These are phyloP conservation scores for Echinarachnius parma DNA, from an alignment of 53 echinoderm and acorn worm species.

Conservation along the genomic window DNA sequence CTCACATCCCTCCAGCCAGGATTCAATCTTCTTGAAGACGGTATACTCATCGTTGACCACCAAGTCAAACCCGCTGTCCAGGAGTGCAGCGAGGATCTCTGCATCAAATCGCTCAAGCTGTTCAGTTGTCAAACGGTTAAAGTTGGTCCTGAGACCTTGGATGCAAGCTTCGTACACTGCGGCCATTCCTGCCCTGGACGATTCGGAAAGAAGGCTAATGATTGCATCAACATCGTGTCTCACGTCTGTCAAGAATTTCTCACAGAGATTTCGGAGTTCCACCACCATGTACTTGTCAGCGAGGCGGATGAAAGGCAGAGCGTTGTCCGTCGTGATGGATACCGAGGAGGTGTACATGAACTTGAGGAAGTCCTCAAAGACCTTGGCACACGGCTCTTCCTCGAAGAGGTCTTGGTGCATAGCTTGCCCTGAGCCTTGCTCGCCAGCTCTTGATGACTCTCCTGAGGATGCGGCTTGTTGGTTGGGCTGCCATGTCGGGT, in stretches of 20 bases:
- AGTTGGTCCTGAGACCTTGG: slow-evolving; percentile 1
- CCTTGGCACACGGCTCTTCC: slow-evolving; percentile 37
- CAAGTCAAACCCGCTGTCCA: slow-evolving; percentile 22
- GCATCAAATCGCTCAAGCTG: slow-evolving; percentile 6
- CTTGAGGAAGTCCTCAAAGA: slow-evolving; percentile 65
- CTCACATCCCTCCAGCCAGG: slow-evolving; percentile 22
- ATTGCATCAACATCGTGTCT: slow-evolving; percentile 7
- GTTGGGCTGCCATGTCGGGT: too few species aligned
- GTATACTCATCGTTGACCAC: slow-evolving; percentile 27
- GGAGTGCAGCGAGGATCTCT: background rate
- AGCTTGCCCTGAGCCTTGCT: too few species aligned
- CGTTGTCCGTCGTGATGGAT: slow-evolving; percentile 52
- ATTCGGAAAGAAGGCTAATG: background rate
- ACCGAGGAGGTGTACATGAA: slow-evolving; percentile 69
- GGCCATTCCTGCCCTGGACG: background rate
- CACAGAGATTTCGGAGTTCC: slow-evolving; percentile 60
- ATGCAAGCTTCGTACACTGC: background rate
- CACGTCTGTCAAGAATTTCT: slow-evolving; percentile 24
- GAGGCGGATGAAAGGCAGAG: slow-evolving; percentile 49
- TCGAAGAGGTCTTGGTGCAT: slow-evolving; percentile 28
- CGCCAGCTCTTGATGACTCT: too few species aligned
- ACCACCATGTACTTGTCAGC: slow-evolving; percentile 82
- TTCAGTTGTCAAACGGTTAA: background rate
- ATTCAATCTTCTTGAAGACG: slow-evolving; percentile 25
- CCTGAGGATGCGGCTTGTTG: too few species aligned